Evolutionary conservation across 2,888 invertebrate species (phyloP).

Genomic region (Pachycephus smyrnensis): DNA sequence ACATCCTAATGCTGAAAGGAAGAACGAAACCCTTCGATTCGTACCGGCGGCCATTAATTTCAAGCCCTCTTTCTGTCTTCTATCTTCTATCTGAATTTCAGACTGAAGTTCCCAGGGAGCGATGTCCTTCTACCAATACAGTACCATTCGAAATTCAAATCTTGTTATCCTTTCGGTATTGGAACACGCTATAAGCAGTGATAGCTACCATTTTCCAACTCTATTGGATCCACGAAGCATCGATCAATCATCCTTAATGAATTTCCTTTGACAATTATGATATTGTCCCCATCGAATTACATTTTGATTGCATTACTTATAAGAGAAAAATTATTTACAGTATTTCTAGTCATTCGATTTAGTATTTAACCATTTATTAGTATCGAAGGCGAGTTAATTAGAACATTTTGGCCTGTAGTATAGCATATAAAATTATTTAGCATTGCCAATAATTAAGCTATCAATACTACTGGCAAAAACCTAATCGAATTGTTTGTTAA

Average conservation of each 20-base stretch:
- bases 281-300: background rate
- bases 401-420: background rate
- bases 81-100: background rate
- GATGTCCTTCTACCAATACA: background rate
- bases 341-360: background rate
- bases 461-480: too few relatives aligned
- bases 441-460: too few relatives aligned
- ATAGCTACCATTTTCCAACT: background rate
- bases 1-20: background rate
- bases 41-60: background rate
- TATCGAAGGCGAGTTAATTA: background rate
- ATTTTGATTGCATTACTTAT: background rate
- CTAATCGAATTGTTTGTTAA: too few relatives aligned
- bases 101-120: background rate
- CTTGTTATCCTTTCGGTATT: background rate
- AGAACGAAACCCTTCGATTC: background rate
- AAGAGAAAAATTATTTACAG: background rate
- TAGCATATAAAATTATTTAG: too few relatives aligned
- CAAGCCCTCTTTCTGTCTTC: background rate
- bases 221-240: background rate
- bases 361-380: background rate
- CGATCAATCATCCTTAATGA: background rate
- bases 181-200: background rate
- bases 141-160: background rate
- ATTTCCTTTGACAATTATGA: background rate